Evolutionary conservation across 2,888 invertebrate species (phyloP).

Genomic region (Diogma glabrata): DNA sequence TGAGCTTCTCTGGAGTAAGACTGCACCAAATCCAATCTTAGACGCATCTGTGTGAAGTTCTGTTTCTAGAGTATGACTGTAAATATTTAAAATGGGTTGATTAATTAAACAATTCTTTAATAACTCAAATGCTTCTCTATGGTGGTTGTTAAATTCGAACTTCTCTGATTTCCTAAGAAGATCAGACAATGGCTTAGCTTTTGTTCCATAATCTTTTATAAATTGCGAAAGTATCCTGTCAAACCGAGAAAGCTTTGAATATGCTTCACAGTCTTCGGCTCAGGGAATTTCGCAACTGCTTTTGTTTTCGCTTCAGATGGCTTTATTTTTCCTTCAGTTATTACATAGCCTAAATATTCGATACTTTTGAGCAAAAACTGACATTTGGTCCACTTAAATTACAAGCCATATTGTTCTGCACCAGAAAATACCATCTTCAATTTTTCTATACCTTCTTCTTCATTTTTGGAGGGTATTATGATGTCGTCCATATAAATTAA

Average conservation of each 20-base stretch:
- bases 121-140: too few species aligned
- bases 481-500: conserved; percentile 11
- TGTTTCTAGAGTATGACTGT: too few species aligned
- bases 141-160: too few species aligned
- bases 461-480: neutral
- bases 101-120: too few species aligned
- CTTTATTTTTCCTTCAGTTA: neutral
- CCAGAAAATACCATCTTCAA: neutral
- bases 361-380: neutral
- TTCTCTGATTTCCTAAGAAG: too few species aligned
- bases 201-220: too few species aligned
- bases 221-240: conserved; percentile 3
- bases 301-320: neutral
- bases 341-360: conserved; percentile 1
- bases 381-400: conserved; percentile 1
- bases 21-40: too few species aligned
- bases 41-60: too few species aligned
- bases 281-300: conserved; percentile 11
- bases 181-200: too few species aligned
- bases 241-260: neutral
- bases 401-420: neutral
- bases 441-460: neutral
- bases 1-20: too few species aligned
- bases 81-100: too few species aligned
- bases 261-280: neutral